phyloP scores from a whole-genome alignment of 2,888 invertebrate genomes.

The Aphidius colemani region DNA sequence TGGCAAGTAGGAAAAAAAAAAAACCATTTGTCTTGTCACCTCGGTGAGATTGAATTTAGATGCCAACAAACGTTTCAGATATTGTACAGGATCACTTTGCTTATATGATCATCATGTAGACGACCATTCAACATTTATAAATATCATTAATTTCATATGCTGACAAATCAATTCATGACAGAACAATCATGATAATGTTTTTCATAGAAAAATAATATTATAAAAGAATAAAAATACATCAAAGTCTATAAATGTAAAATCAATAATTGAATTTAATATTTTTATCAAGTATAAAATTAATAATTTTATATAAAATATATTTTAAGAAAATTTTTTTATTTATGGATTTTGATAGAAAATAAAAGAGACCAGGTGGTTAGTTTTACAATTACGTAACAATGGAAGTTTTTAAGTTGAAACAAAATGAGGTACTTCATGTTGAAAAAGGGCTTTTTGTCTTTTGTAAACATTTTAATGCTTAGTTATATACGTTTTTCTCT shows the following conservation, averaged over 20 bases:
- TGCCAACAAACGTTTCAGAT: slow-evolving; percentile 19
- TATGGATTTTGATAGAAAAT: slow-evolving; percentile 38
- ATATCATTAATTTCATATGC: slow-evolving; percentile 24
- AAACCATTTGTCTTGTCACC: slow-evolving; percentile 49
- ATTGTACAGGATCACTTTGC: slow-evolving; percentile 3
- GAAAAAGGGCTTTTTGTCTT: slow-evolving; percentile 46
- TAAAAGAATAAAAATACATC: too few species aligned
- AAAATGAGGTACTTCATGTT: slow-evolving; percentile 40
- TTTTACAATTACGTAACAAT: slow-evolving; percentile 36
- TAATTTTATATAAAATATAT: too few species aligned
- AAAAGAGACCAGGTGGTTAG: slow-evolving; percentile 51
- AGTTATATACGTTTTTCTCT: slow-evolving; percentile 51
- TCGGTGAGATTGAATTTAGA: slow-evolving; percentile 42
- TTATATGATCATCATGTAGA: slow-evolving; percentile 4
- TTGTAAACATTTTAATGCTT: slow-evolving; percentile 60
- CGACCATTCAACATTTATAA: neutral
- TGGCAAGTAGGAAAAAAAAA: slow-evolving; percentile 1
- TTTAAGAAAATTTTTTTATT: too few species aligned
- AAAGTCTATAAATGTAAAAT: too few species aligned
- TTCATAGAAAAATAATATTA: neutral
- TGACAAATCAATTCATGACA: slow-evolving; percentile 24
- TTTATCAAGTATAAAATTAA: too few species aligned
- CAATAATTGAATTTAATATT: too few species aligned
- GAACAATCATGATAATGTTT: neutral
- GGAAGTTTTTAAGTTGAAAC: slow-evolving; percentile 19